phyloP scores from a whole-genome alignment of 1,140 invertebrate genomes.

The Drosophila neocordata region DNA sequence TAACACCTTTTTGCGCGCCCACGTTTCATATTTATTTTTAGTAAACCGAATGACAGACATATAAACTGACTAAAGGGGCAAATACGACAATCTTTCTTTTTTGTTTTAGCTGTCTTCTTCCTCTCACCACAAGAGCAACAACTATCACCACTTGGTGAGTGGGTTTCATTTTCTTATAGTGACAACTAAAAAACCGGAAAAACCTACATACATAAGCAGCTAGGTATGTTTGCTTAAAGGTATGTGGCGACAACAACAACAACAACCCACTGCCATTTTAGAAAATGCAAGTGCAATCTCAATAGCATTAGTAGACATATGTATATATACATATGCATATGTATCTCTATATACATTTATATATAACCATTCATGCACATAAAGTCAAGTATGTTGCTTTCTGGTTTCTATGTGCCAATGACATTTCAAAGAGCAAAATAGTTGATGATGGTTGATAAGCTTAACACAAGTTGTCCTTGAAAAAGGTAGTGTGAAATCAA shows the following conservation, averaged over 20 bases:
- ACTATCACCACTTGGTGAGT: constrained; percentile 54
- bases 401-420: constrained; percentile 49
- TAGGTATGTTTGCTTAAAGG: neutral
- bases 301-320: constrained; percentile 14
- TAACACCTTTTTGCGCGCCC: constrained; percentile 73
- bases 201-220: constrained; percentile 52
- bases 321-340: neutral
- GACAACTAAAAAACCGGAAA: constrained; percentile 66
- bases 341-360: too few relatives aligned
- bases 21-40: constrained; percentile 73
- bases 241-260: too few relatives aligned
- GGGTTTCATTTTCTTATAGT: constrained; percentile 27
- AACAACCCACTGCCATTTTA: constrained; percentile 21
- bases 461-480: constrained; percentile 60
- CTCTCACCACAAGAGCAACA: neutral
- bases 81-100: constrained; percentile 35
- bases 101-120: constrained; percentile 37
- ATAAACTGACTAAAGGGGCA: constrained; percentile 15
- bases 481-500: constrained; percentile 38
- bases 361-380: neutral
- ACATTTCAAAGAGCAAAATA: constrained; percentile 45
- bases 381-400: constrained; percentile 13
- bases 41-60: constrained; percentile 20
- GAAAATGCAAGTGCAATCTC: constrained; percentile 70
- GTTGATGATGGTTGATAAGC: constrained; percentile 55